phyloP scores from a whole-genome alignment of 2,797 vertebrate species.

The Sebastes matsubarae region DNA sequence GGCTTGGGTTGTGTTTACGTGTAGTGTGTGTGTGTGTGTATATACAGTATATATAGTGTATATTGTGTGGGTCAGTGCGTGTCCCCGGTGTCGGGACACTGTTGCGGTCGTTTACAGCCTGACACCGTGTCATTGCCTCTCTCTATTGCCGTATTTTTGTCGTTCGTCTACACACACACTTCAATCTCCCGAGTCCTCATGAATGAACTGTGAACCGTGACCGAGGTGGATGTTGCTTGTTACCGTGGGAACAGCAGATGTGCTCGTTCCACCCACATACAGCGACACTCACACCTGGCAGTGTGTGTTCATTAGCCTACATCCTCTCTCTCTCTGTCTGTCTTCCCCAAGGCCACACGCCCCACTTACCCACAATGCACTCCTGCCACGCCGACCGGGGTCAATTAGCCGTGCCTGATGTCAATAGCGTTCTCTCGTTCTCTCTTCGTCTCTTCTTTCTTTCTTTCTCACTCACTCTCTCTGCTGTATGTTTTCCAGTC shows the following conservation, averaged over 20 bases:
- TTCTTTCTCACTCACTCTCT: background rate
- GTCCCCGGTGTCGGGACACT: background rate
- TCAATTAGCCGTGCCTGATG: slow-evolving; percentile 70
- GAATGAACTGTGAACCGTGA: slow-evolving; percentile 68
- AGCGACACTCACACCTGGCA: slow-evolving; percentile 66
- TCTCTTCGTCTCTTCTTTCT: slow-evolving; percentile 4
- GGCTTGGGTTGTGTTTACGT: background rate
- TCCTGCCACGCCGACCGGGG: slow-evolving; percentile 58
- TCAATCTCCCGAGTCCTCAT: slow-evolving; percentile 39
- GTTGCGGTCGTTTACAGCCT: slow-evolving; percentile 15
- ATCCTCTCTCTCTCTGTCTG: slow-evolving; percentile 39
- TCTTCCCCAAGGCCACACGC: slow-evolving; percentile 71
- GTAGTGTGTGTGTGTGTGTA: background rate
- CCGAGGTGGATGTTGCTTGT: slow-evolving; percentile 62
- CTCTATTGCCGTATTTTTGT: background rate
- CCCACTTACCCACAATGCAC: slow-evolving; percentile 81
- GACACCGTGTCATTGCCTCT: slow-evolving; percentile 8
- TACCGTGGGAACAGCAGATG: slow-evolving; percentile 74
- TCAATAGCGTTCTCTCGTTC: slow-evolving; percentile 58
- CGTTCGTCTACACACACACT: background rate
- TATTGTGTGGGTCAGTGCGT: background rate
- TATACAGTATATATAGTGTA: background rate
- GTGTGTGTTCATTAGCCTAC: slow-evolving; percentile 71
- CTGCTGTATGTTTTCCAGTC: slow-evolving; percentile 9
- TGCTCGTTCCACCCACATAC: slow-evolving; percentile 31